phyloP scores from a whole-genome alignment of 2,888 invertebrate genomes.

The Drosophila birchii region DNA sequence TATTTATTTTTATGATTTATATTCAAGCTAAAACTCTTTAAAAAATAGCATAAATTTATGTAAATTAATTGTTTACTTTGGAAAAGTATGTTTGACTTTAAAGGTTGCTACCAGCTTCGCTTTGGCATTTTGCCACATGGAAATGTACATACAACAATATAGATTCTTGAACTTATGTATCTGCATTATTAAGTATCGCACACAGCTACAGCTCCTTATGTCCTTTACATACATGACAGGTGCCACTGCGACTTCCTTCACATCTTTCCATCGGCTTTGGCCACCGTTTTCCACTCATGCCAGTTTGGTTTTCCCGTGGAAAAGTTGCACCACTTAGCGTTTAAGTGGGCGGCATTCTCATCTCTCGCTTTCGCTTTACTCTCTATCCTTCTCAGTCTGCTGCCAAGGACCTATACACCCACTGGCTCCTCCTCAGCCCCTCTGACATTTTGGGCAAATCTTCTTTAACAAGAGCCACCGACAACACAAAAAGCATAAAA shows the following conservation, averaged over 20 bases:
- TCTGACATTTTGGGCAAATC: conserved; percentile 77
- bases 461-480: conserved; percentile 70
- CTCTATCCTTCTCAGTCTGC: background rate
- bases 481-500: conserved; percentile 70
- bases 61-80: conserved; percentile 1
- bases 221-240: conserved; percentile 35
- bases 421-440: conserved; percentile 1
- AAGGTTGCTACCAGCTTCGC: background rate
- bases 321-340: conserved; percentile 77
- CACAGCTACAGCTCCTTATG: conserved; percentile 5
- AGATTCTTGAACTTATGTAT: conserved; percentile 33
- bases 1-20: background rate
- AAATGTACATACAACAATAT: conserved; percentile 24
- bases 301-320: conserved; percentile 24
- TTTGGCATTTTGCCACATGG: conserved; percentile 24
- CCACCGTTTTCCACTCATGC: conserved; percentile 9
- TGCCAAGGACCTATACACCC: conserved; percentile 1
- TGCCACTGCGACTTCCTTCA: conserved; percentile 35
- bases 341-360: conserved; percentile 75
- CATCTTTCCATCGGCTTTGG: conserved; percentile 10
- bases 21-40: background rate
- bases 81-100: background rate
- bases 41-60: background rate
- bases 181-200: conserved; percentile 64
- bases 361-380: conserved; percentile 9